Conservation (phyloP, 37 sponge, comb jelly and placozoan genomes). For the Lycopodina hypogea region DNA sequence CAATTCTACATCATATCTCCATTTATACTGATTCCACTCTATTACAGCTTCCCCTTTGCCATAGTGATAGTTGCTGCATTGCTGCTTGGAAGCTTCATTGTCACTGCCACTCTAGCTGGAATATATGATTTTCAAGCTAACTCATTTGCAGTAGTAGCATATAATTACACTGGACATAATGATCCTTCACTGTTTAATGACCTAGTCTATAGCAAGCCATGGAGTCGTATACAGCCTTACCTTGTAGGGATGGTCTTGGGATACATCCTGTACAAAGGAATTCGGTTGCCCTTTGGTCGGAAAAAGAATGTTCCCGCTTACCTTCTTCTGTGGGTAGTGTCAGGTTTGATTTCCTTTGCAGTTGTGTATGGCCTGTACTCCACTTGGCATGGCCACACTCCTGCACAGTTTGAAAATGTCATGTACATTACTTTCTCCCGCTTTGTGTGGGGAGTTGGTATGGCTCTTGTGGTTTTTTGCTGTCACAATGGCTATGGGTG, state of each 20-base stretch:
- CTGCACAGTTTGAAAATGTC: constrained; percentile 50
- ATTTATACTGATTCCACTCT: constrained; percentile 61
- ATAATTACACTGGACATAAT: not conserved
- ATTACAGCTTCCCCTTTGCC: constrained; percentile 45
- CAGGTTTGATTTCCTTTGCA: constrained; percentile 9
- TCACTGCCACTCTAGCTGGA: constrained; percentile 49
- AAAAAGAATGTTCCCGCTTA: constrained; percentile 12
- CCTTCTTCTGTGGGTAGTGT: constrained; percentile 27
- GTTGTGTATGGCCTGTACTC: constrained; percentile 63
- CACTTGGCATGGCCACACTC: constrained; percentile 47
- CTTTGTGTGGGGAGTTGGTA: constrained; percentile 63
- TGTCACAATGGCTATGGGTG: constrained; percentile 88
- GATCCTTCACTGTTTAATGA: not conserved
- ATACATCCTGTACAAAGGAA: constrained; percentile 58
- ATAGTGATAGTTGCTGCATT: constrained; percentile 6
- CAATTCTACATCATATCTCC: constrained; percentile 87
- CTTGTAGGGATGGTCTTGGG: constrained; percentile 80
- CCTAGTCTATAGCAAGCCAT: constrained; percentile 61
- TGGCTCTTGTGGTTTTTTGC: constrained; percentile 60
- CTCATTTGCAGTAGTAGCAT: not conserved
- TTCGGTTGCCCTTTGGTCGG: constrained; percentile 11
- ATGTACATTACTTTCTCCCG: constrained; percentile 57
- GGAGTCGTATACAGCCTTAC: constrained; percentile 73
- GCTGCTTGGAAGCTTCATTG: constrained; percentile 10
- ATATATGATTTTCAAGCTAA: constrained; percentile 39